Evolutionary conservation across 2,113 vertebrate species (phyloP).

Genomic region (Pogona vitticeps): DNA sequence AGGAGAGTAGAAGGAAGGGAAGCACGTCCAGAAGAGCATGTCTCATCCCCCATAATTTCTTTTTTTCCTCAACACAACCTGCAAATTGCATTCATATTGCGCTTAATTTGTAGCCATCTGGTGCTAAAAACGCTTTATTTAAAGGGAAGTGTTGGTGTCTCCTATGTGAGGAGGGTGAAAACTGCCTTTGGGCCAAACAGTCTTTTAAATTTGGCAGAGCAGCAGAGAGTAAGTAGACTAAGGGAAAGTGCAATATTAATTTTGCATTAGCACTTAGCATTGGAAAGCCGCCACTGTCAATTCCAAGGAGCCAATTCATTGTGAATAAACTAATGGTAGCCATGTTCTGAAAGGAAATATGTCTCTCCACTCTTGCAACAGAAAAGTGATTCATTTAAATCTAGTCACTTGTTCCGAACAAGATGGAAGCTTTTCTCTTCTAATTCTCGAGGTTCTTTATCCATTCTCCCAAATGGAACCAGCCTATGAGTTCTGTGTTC

Average conservation of each 20-base stretch:
- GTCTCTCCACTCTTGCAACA: not conserved
- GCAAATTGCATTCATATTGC: not conserved
- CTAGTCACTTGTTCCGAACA: not conserved
- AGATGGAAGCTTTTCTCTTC: constrained; percentile 14
- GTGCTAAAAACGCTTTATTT: constrained; percentile 10
- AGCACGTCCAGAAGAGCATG: not conserved
- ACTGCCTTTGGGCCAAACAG: not conserved
- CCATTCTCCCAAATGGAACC: not conserved
- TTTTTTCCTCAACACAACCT: constrained; percentile 1
- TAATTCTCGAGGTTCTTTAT: constrained; percentile 17
- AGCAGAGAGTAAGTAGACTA: constrained; percentile 3
- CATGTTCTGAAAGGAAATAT: not conserved
- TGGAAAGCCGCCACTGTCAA: constrained; percentile 33
- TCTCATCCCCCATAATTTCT: not conserved
- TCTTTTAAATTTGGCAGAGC: constrained; percentile 25
- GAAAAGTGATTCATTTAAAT: constrained; percentile 8
- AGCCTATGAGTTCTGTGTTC: not conserved
- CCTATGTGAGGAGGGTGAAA: not conserved
- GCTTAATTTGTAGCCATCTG: constrained; percentile 36
- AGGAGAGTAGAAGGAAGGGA: not conserved
- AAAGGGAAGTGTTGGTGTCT: constrained; percentile 16
- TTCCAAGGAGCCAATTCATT: constrained; percentile 20
- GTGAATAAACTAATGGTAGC: constrained; percentile 30
- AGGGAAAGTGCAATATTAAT: constrained; percentile 36
- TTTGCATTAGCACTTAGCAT: not conserved